These are phyloP conservation scores for Lepidothrix coronata DNA, from an alignment of 2,113 vertebrate genomes.

Conservation along the genomic window DNA sequence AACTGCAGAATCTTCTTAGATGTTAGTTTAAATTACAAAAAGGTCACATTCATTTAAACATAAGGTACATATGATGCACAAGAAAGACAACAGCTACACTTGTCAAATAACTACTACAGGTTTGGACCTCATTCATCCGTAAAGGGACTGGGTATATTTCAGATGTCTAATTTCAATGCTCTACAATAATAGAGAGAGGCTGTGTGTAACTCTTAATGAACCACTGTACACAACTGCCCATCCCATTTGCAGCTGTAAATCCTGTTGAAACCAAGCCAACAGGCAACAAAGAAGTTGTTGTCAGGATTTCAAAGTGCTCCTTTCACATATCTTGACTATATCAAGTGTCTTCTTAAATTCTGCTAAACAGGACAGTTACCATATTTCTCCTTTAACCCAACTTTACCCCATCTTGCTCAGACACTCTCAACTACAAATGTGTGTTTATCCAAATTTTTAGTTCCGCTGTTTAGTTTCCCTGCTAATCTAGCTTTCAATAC, in stretches of 20 bases:
- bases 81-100: slow-evolving; percentile 39
- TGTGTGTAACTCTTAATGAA: background rate
- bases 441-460: background rate
- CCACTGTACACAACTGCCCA: slow-evolving; percentile 43
- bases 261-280: slow-evolving; percentile 59
- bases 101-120: background rate
- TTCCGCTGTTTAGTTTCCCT: background rate
- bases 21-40: background rate
- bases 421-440: background rate
- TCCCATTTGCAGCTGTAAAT: slow-evolving; percentile 59
- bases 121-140: slow-evolving; percentile 41
- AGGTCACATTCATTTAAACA: background rate
- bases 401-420: background rate
- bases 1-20: background rate
- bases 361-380: background rate
- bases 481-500: background rate
- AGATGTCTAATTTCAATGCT: slow-evolving; percentile 30
- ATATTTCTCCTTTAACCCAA: background rate
- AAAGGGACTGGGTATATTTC: slow-evolving; percentile 46
- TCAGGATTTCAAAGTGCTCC: slow-evolving; percentile 43
- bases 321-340: slow-evolving; percentile 39
- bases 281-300: slow-evolving; percentile 41
- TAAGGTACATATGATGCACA: background rate
- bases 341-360: slow-evolving; percentile 29
- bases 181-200: slow-evolving; percentile 9